A percentile compares a stretch with the other conserved stretches of the same genome.
Evolutionary conservation across 2,888 invertebrate genomes (phyloP).

Genomic region (Meteorus colon): DNA sequence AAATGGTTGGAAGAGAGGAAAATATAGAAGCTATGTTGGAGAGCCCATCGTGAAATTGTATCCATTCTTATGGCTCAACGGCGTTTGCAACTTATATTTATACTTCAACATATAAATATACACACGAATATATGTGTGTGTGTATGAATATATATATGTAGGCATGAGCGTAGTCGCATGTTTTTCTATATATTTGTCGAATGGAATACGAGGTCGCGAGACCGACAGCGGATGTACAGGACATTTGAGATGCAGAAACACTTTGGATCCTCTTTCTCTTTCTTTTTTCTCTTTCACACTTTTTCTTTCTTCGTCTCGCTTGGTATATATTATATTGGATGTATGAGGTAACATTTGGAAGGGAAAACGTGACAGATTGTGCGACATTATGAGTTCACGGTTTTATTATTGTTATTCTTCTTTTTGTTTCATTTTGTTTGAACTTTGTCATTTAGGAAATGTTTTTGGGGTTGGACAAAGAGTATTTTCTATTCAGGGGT

Average conservation of each 20-base stretch:
- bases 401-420: neutral
- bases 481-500: neutral
- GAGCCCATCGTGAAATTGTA: constrained; percentile 34
- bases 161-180: constrained; percentile 3
- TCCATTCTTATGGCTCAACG: constrained; percentile 30
- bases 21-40: neutral
- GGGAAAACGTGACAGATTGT: constrained; percentile 31
- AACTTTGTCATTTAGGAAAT: neutral
- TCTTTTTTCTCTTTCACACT: neutral
- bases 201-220: constrained; percentile 29
- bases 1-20: neutral
- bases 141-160: neutral
- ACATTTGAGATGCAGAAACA: constrained; percentile 40
- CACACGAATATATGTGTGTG: neutral
- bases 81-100: constrained; percentile 26
- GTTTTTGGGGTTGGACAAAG: neutral
- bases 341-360: constrained; percentile 36
- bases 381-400: constrained; percentile 27
- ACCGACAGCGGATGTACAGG: constrained; percentile 39
- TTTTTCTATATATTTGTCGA: constrained; percentile 30
- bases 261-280: constrained; percentile 17
- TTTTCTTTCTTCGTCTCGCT: neutral
- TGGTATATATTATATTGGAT: constrained; percentile 29
- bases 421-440: neutral
- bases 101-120: neutral